Conservation (phyloP, 2,888 invertebrate species). For the Girardia tigrina region DNA sequence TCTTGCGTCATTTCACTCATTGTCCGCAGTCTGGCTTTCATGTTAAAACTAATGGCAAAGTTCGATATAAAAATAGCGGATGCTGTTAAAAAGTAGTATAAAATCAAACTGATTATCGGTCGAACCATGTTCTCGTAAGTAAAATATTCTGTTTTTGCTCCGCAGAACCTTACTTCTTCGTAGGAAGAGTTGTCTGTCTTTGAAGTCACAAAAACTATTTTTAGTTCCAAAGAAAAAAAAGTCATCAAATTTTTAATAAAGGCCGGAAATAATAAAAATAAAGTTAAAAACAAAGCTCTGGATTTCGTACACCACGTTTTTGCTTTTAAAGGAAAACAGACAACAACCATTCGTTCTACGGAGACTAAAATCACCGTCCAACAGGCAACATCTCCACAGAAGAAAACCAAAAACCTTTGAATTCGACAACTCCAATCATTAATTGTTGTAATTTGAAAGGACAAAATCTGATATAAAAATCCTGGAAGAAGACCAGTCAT, state of each 20-base stretch:
- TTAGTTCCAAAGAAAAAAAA: constrained; percentile 8
- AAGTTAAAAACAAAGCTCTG: background rate
- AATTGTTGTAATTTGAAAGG: background rate
- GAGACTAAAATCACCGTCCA: constrained; percentile 21
- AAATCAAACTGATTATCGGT: constrained; percentile 2
- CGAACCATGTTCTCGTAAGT: constrained; percentile 3
- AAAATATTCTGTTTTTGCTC: background rate
- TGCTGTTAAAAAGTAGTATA: constrained; percentile 8
- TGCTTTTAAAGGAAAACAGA: background rate
- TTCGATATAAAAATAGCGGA: constrained; percentile 16
- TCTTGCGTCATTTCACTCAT: background rate
- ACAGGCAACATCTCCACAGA: constrained; percentile 25
- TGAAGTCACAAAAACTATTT: background rate
- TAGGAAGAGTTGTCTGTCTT: background rate
- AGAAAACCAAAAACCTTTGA: constrained; percentile 16
- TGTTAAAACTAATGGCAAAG: background rate
- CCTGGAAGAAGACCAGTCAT: constrained; percentile 19
- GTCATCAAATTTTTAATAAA: constrained; percentile 19
- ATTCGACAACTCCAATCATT: constrained; percentile 21
- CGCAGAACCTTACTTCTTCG: background rate
- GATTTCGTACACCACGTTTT: constrained; percentile 1
- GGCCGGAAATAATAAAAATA: background rate
- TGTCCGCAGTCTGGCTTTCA: background rate
- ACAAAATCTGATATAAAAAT: background rate
- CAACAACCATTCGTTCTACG: constrained; percentile 19